phyloP scores from a whole-genome alignment of 2,888 invertebrate species.

The Lomographa bimaculata region DNA sequence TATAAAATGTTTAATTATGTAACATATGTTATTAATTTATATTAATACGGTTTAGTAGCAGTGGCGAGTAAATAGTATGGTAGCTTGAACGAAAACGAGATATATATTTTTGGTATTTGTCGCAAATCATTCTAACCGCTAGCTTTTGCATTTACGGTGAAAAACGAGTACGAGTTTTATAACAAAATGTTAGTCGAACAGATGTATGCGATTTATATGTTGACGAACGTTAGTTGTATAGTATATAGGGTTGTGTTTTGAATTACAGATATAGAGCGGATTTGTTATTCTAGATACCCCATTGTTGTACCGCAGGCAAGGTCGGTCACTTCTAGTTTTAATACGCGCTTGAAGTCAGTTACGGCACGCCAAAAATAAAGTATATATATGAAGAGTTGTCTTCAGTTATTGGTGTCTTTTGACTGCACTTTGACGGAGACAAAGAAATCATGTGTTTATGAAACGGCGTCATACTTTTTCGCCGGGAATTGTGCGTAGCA shows the following conservation, averaged over 20 bases:
- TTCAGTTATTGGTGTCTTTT: too few species aligned
- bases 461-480: constrained; percentile 9
- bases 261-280: constrained; percentile 8
- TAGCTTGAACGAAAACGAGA: constrained; percentile 26
- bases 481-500: constrained; percentile 15
- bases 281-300: not conserved
- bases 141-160: constrained; percentile 22
- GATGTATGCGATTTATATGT: too few species aligned
- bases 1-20: too few species aligned
- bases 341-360: not conserved
- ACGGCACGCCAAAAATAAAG: not conserved
- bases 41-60: constrained; percentile 16
- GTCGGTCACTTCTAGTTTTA: not conserved
- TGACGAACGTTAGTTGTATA: constrained; percentile 16
- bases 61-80: constrained; percentile 20
- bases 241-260: constrained; percentile 18
- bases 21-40: constrained; percentile 19
- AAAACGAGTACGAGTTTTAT: not conserved
- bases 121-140: constrained; percentile 15
- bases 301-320: constrained; percentile 1
- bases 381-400: too few species aligned
- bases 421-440: too few species aligned
- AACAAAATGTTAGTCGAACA: too few species aligned
- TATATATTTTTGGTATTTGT: constrained; percentile 24
- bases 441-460: not conserved